These are phyloP conservation scores for Excalfactoria chinensis DNA, from an alignment of 2,113 vertebrate genomes.

Conservation along the genomic window DNA sequence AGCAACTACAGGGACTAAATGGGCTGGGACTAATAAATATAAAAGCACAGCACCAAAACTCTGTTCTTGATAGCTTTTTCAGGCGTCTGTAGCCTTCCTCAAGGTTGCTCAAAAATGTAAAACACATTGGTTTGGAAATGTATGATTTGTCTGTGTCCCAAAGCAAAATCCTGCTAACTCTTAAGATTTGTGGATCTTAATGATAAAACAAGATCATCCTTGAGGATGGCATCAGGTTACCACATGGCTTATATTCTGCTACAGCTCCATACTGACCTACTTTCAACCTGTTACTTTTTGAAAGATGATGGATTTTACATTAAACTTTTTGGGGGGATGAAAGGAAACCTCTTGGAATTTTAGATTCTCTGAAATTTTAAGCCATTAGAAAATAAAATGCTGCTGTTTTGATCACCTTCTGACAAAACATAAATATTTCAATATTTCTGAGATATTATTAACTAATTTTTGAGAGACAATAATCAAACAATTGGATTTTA, in stretches of 20 bases:
- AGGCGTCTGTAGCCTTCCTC: neutral
- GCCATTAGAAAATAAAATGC: neutral
- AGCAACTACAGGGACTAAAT: rapidly evolving
- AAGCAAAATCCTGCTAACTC: neutral
- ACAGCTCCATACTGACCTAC: conserved; percentile 7
- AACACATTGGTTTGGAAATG: conserved; percentile 14
- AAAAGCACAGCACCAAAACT: neutral
- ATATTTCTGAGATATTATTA: neutral
- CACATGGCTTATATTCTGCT: neutral
- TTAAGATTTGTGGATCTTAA: neutral
- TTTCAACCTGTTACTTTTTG: neutral
- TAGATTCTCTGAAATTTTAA: neutral
- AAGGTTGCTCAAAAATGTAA: neutral
- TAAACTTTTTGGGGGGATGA: neutral
- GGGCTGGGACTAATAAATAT: rapidly evolving
- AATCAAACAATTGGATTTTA: neutral
- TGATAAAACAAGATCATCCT: conserved; percentile 11
- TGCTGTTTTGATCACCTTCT: rapidly evolving
- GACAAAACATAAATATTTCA: rapidly evolving
- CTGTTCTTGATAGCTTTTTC: neutral
- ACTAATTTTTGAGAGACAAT: neutral
- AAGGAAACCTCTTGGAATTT: neutral
- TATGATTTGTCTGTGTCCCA: conserved; percentile 7
- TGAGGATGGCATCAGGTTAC: neutral
- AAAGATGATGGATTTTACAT: neutral